phyloP scores from a whole-genome alignment of 2,888 invertebrate genomes.

The Lordiphosa fenestrarum region DNA sequence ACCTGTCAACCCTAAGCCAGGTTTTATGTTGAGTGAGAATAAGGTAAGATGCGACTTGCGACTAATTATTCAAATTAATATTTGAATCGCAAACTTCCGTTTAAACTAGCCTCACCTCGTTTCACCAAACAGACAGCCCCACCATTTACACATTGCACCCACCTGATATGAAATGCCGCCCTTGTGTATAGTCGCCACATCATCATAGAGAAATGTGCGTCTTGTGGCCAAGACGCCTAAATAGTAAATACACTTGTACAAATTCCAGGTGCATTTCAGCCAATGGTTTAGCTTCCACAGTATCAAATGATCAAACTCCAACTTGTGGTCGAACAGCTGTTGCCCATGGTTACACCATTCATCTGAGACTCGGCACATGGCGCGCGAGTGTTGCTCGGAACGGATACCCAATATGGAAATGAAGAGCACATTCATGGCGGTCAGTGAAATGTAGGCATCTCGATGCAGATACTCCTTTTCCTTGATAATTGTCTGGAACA shows the following conservation, averaged over 20 bases:
- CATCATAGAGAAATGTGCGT: slow-evolving; percentile 8
- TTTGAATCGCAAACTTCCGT: no score
- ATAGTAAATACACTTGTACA: slow-evolving; percentile 22
- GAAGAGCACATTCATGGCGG: slow-evolving; percentile 15
- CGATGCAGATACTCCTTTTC: slow-evolving; percentile 13
- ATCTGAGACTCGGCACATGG: slow-evolving; percentile 26
- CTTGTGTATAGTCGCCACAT: background rate
- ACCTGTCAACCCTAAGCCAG: no score
- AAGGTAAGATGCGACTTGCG: no score
- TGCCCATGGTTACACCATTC: slow-evolving; percentile 9
- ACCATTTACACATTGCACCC: background rate
- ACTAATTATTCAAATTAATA: no score
- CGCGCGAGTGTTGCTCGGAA: slow-evolving; percentile 5
- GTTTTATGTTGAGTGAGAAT: no score
- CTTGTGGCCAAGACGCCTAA: slow-evolving; percentile 28
- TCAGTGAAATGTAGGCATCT: slow-evolving; percentile 15
- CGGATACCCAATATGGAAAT: background rate
- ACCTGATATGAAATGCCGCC: slow-evolving; percentile 23
- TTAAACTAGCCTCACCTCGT: no score
- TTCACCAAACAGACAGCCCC: no score
- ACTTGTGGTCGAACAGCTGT: background rate
- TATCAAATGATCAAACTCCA: slow-evolving; percentile 10
- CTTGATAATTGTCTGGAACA: background rate
- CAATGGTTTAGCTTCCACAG: slow-evolving; percentile 21
- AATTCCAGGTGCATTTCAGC: slow-evolving; percentile 17